Conservation (phyloP, 2,113 vertebrate genomes). For the Muscicapa adusta region DNA sequence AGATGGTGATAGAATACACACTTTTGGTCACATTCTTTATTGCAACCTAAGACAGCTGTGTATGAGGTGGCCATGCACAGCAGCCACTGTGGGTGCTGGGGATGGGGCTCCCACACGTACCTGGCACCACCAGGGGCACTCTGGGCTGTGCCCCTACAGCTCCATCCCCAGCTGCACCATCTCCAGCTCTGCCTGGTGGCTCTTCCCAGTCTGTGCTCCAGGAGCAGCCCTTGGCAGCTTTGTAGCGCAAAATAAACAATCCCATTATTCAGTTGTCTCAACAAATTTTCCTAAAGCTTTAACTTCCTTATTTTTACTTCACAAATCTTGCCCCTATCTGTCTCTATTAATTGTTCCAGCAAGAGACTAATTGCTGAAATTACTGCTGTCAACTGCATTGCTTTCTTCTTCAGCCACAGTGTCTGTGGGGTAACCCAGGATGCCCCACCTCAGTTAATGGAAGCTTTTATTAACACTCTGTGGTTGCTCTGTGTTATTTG, state of each 20-base stretch:
- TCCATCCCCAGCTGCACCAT: rapidly evolving
- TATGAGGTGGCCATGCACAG: rapidly evolving
- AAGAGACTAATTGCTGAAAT: neutral
- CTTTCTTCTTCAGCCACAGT: neutral
- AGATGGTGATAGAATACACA: too few species aligned
- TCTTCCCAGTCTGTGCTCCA: neutral
- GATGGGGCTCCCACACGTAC: rapidly evolving
- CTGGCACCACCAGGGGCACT: rapidly evolving
- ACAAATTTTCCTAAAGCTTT: neutral
- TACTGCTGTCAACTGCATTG: neutral
- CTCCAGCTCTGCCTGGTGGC: neutral
- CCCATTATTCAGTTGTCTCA: neutral
- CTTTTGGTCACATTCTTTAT: too few species aligned
- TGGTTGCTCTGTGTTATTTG: neutral
- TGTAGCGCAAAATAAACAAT: neutral
- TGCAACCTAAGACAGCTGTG: neutral
- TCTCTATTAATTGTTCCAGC: neutral
- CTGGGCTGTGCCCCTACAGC: neutral
- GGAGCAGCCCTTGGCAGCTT: neutral
- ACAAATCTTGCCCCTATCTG: neutral
- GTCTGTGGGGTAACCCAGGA: neutral
- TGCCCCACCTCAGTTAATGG: neutral
- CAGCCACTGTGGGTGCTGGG: neutral
- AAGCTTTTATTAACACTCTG: neutral
- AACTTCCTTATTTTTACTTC: neutral